Base-by-base conservation (phyloP, 2,888 invertebrate genomes). In the Pyrrhosoma nymphula region DNA sequence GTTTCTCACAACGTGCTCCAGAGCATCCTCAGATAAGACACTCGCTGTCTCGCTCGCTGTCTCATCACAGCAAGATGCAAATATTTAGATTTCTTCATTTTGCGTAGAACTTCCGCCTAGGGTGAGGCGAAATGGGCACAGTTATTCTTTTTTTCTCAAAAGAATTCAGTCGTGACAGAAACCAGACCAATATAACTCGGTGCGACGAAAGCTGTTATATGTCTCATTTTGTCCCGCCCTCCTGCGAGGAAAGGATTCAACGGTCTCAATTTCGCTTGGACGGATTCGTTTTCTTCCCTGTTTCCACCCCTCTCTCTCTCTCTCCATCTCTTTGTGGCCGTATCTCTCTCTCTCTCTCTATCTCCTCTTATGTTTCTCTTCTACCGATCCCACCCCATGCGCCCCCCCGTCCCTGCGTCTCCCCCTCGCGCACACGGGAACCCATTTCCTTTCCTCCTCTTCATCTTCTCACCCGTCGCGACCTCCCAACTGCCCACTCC, bases 191-290 rank as follows among this genome's bases (percentile, higher is more conserved):
- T 82, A 82, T 35, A 30, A 82, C 82, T 35, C 82, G 35, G 26
- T 35, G 82, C 35, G 12, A 18, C 82, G 35, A 18, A 82, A 35
- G 82, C 30, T 82, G 82, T 82, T 82, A 82, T n/a, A 69, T 82
- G n/a, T 82, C 35, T 35, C 35, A 2, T 82, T 82, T 69, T 69
- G 20, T 82, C 35, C 82, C 12, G 14, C 82, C 14, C 82, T 35
- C 35, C 26, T 69, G 69, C 35, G 82, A 30, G 82, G 18, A 60
- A 82, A 82, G 82, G 82, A 35, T 82, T 82, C 82, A n/a, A 16
- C 35, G 82, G n/a, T 82, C 82, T 82, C 82, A 82, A 35, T 82
- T 82, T 82, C 82, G 30, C 82, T 82, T 35, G 82, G 82, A 30
- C 82, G 82, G 82, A 82, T 82, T 35, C 82, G 82, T 82, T 82